Conservation (phyloP, 1,140 invertebrate species). For the Chrysomallon squamiferum region DNA sequence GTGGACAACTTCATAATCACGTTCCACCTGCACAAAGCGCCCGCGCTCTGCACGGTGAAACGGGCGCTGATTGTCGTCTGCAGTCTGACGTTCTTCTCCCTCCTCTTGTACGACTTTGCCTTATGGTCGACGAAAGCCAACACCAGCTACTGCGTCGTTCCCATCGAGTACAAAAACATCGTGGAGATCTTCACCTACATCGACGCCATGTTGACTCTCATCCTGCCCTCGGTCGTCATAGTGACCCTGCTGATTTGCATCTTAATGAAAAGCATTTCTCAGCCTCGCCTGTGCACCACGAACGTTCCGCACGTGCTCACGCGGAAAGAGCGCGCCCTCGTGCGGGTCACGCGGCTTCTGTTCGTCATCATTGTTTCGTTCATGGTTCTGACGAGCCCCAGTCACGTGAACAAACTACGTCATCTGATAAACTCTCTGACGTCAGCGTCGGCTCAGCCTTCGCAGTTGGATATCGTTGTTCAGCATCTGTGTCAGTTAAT, state of each 20-base stretch:
- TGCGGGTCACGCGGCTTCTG: conserved; percentile 81
- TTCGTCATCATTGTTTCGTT: conserved; percentile 81
- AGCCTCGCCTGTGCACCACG: conserved; percentile 16
- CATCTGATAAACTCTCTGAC: conserved; percentile 28
- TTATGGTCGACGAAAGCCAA: conserved; percentile 65
- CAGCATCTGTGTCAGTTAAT: conserved; percentile 70
- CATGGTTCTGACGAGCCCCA: conserved; percentile 77
- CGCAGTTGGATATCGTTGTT: conserved; percentile 62
- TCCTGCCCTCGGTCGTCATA: conserved; percentile 75
- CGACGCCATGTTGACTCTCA: conserved; percentile 76
- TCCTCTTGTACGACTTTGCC: conserved; percentile 72
- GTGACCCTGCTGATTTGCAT: conserved; percentile 75
- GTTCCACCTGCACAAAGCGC: conserved; percentile 76
- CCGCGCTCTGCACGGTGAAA: conserved; percentile 77
- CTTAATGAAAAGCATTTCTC: conserved; percentile 72
- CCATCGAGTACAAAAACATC: conserved; percentile 8
- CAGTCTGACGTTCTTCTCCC: conserved; percentile 66
- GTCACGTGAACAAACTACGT: conserved; percentile 56
- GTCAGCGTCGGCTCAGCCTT: background rate
- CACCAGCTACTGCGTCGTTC: conserved; percentile 25
- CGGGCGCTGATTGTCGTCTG: conserved; percentile 73
- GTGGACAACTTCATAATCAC: conserved; percentile 84
- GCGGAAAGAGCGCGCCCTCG: conserved; percentile 68
- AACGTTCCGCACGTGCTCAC: conserved; percentile 48
- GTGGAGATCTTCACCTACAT: conserved; percentile 71